Conservation (phyloP, 2,888 invertebrate species). For the Melitaea athalia region DNA sequence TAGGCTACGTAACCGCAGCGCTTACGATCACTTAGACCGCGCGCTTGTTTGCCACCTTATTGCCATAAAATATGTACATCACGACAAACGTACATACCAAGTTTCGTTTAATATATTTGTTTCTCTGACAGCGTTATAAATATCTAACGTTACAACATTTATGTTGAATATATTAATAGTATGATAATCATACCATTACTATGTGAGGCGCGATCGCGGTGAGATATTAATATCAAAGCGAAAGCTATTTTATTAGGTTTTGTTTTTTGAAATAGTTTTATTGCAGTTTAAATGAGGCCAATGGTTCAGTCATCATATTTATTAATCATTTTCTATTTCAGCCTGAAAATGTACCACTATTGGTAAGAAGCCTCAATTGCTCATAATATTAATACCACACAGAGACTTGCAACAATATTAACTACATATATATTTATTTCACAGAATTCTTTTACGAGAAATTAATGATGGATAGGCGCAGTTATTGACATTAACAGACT, state of each 20-base stretch:
- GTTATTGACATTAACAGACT: no score
- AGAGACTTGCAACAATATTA: no score
- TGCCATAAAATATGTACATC: background rate
- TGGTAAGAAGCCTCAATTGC: no score
- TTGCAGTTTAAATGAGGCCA: background rate
- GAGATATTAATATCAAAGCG: constrained; percentile 13
- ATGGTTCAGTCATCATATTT: no score
- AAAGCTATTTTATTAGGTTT: constrained; percentile 14
- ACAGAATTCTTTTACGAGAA: no score
- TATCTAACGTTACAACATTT: background rate
- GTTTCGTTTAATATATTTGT: background rate
- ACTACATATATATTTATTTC: no score
- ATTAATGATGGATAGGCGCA: no score
- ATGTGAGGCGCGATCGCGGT: constrained; percentile 13
- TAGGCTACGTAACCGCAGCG: no score
- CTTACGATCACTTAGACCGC: no score
- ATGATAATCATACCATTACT: constrained; percentile 12
- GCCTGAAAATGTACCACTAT: no score
- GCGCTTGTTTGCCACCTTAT: background rate
- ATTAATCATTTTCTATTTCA: no score
- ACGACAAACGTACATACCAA: background rate
- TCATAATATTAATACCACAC: no score
- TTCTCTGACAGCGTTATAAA: background rate
- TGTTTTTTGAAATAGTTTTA: background rate
- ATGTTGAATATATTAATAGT: constrained; percentile 5